Base-by-base conservation (phyloP, 2,113 vertebrate genomes). In the Gasterosteus aculeatus region DNA sequence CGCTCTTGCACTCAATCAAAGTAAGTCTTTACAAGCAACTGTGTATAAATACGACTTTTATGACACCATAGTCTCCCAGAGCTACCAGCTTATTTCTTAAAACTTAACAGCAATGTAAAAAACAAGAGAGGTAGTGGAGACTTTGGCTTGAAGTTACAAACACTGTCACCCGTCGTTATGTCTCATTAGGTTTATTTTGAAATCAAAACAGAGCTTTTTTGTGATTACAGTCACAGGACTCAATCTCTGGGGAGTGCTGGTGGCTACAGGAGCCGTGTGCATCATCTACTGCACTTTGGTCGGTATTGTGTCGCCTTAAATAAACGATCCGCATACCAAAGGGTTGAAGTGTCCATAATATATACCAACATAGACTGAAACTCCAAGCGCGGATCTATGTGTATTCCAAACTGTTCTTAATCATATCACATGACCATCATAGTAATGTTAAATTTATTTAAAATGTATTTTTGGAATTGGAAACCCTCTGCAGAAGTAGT, bases 231-330 rank as follows among this genome's bases (percentile, higher is more conserved):
- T 95, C 79, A 95, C 95, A 65, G 94, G 93, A 42, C 83, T 95
- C 29, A 18, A 95, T 79, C 94, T 95, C 0, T 95, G 95, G 95
- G 95, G 95, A 69, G 94, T 95, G 61, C 79, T 95, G 67, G 93
- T 95, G 75, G 93, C 94, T 2, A 95, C 94, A 19, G 95, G 94
- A 54, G 82, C 18, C 0, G 94, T 95, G 46, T 95, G 95, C 89
- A 95, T 95, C 83, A 0, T 95, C 85, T 95, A 95, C 85, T 95
- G 95, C 85, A 93, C 93, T 75, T 72, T 95, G 94, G 95, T 95
- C 73, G 44, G 94, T 94, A 83, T 38, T 33, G 15, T 35, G 18
- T 41, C 16, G 10, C 16, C 31, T 4, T 53, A 4, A 76, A 67
- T 41, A 2, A 6, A 56, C 31, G 3, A 68, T 35, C 44, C 66